phyloP scores from a whole-genome alignment of 2,797 vertebrate species.

The Moxostoma hubbsi region DNA sequence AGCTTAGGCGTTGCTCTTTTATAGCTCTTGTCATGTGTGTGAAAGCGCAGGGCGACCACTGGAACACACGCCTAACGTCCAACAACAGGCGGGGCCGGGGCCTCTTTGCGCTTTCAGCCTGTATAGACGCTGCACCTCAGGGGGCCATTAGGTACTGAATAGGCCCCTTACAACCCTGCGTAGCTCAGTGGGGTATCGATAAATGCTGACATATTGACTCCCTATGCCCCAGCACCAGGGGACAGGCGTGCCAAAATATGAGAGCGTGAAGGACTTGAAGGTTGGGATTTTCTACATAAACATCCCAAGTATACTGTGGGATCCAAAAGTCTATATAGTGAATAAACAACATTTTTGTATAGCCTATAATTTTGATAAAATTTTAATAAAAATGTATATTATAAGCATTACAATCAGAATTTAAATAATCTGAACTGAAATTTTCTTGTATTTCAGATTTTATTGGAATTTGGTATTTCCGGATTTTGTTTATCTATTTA shows the following conservation, averaged over 20 bases:
- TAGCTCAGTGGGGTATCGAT: conserved; percentile 88
- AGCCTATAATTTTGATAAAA: too few species aligned
- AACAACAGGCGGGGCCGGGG: conserved; percentile 82
- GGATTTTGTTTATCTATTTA: too few species aligned
- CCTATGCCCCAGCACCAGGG: conserved; percentile 79
- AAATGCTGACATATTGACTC: conserved; percentile 91
- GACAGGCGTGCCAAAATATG: conserved; percentile 82
- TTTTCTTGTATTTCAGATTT: too few species aligned
- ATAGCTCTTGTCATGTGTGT: conserved; percentile 87
- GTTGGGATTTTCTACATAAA: conserved; percentile 49
- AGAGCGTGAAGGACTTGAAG: conserved; percentile 80
- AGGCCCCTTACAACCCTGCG: conserved; percentile 86
- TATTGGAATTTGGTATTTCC: too few species aligned
- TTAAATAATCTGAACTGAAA: too few species aligned
- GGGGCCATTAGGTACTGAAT: conserved; percentile 90
- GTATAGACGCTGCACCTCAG: conserved; percentile 87
- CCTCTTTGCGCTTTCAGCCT: conserved; percentile 81
- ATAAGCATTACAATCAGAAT: too few species aligned
- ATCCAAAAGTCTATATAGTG: too few species aligned
- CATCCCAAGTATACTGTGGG: background rate
- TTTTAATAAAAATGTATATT: too few species aligned
- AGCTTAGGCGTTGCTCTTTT: conserved; percentile 81
- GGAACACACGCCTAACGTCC: conserved; percentile 84
- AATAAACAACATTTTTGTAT: too few species aligned
- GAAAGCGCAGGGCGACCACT: conserved; percentile 78